Evolutionary conservation across 1,140 invertebrate species (phyloP).

Genomic region (Ostrea denselamellosa): DNA sequence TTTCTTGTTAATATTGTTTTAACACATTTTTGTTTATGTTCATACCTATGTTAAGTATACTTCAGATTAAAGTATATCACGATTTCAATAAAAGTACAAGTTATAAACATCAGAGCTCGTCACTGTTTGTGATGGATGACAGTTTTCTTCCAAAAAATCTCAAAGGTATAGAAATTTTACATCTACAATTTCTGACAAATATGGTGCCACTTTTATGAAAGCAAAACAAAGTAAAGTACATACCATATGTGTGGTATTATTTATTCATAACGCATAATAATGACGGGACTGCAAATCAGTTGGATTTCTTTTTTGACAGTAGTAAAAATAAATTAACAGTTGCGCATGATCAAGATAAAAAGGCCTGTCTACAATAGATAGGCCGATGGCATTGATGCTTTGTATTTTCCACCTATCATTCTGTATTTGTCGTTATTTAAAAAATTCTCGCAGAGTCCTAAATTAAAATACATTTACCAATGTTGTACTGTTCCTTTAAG

Average conservation of each 20-base stretch:
- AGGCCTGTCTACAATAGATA: neutral
- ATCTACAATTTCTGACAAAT: neutral
- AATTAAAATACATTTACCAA: neutral
- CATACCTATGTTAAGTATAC: neutral
- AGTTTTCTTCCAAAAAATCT: neutral
- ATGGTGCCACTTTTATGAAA: neutral
- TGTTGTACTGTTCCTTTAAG: neutral
- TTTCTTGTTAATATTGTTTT: neutral
- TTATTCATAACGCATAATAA: conserved; percentile 13
- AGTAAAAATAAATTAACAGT: conserved; percentile 37
- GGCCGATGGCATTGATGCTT: neutral
- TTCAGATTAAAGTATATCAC: neutral
- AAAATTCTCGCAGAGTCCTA: neutral
- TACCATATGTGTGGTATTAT: conserved; percentile 4
- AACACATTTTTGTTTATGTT: neutral
- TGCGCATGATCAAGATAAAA: conserved; percentile 14
- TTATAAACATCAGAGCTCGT: neutral
- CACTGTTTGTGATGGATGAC: neutral
- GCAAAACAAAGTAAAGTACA: conserved; percentile 16
- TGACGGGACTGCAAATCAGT: conserved; percentile 19
- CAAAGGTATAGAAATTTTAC: neutral
- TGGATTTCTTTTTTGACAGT: conserved; percentile 6
- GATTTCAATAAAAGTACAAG: neutral
- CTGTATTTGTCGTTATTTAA: neutral
- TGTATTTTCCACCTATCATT: neutral